These are phyloP conservation scores for Echinops telfairi DNA, from an alignment of 2,113 vertebrate species.

Conservation along the genomic window DNA sequence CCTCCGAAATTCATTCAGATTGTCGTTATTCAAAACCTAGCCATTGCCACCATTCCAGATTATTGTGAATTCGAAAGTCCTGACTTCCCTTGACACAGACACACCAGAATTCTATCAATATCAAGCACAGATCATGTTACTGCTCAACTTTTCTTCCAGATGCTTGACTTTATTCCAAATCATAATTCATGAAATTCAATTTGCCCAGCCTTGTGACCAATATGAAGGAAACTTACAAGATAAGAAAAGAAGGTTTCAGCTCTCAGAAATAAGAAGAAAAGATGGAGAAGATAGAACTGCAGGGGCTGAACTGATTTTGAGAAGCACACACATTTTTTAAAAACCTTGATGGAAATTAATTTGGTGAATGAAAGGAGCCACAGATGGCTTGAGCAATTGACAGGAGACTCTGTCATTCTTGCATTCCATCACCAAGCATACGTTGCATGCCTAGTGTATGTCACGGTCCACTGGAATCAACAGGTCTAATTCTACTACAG, in stretches of 20 bases:
- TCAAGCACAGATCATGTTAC: background rate
- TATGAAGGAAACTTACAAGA: background rate
- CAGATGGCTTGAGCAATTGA: background rate
- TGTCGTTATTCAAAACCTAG: slow-evolving; percentile 20
- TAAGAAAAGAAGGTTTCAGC: background rate
- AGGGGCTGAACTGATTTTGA: background rate
- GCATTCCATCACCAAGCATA: background rate
- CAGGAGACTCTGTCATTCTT: background rate
- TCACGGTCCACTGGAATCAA: background rate
- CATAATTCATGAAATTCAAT: background rate
- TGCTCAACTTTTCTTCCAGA: background rate
- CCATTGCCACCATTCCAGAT: slow-evolving; percentile 2
- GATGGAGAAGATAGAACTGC: slow-evolving; percentile 4
- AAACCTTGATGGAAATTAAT: background rate
- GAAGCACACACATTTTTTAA: background rate
- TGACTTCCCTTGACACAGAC: background rate
- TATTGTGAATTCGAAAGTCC: slow-evolving; percentile 41
- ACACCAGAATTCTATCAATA: background rate
- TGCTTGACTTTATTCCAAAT: background rate
- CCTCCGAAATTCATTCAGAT: slow-evolving; percentile 25
- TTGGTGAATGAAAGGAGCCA: background rate
- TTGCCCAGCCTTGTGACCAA: background rate
- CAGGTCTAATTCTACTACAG: background rate
- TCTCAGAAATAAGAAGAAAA: background rate
- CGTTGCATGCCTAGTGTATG: background rate